Evolutionary conservation across 92 coral and sea anemone species (phyloP).

Genomic region (Anthopleura xanthogrammica): DNA sequence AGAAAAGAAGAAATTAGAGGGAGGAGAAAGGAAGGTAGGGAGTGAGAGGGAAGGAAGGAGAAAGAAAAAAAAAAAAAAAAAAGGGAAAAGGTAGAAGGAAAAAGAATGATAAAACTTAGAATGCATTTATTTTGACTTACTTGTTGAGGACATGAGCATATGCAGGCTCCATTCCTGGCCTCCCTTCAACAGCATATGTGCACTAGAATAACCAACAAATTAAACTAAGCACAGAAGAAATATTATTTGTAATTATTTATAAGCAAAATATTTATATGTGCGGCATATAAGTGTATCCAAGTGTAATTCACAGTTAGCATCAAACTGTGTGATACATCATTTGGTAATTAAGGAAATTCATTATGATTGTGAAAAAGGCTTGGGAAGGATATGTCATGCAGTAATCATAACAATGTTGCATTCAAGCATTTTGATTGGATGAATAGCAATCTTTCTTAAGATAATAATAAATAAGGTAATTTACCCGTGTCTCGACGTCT

Average conservation of each 20-base stretch:
- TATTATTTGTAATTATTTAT: neutral
- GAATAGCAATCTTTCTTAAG: too few relatives aligned
- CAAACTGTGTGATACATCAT: too few relatives aligned
- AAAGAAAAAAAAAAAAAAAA: neutral
- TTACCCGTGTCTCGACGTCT: slow-evolving; percentile 93
- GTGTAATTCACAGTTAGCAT: too few relatives aligned
- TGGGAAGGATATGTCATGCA: too few relatives aligned
- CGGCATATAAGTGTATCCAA: neutral
- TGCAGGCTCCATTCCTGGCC: slow-evolving; percentile 78
- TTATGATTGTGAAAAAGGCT: too few relatives aligned
- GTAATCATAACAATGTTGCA: too few relatives aligned
- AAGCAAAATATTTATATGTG: neutral
- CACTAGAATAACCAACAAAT: slow-evolving; percentile 55
- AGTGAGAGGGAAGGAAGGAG: neutral
- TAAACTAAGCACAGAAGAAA: neutral
- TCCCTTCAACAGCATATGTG: slow-evolving; percentile 88
- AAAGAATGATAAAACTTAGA: neutral
- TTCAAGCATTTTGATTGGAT: too few relatives aligned
- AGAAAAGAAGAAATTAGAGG: neutral
- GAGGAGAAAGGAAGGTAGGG: neutral
- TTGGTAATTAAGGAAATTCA: too few relatives aligned
- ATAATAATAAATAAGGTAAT: neutral
- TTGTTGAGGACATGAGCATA: slow-evolving; percentile 72
- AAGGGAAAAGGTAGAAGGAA: neutral
- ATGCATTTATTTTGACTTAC: slow-evolving; percentile 49